Percentiles rank a stretch among this genome's conserved stretches.
phyloP scores from a whole-genome alignment of 2,797 vertebrate genomes.

The Scleropages formosus region DNA sequence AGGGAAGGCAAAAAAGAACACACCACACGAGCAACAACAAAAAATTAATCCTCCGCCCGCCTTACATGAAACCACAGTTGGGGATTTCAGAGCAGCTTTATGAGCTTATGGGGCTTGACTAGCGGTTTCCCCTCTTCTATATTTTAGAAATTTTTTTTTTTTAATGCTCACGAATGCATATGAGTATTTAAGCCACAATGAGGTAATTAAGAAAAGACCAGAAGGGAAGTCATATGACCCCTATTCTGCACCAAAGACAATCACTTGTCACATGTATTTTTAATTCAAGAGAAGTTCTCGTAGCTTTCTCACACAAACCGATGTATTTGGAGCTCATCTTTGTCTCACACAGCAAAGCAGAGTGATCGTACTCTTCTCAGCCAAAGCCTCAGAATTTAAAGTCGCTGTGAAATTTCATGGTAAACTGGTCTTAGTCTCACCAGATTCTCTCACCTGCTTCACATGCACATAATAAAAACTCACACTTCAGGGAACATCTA shows the following conservation, averaged over 20 bases:
- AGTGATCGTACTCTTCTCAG: too few species aligned
- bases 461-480: too few species aligned
- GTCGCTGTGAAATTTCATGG: too few species aligned
- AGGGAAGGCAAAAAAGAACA: background rate
- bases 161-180: conserved; percentile 3
- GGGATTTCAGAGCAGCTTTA: background rate
- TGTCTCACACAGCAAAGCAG: too few species aligned
- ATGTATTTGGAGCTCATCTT: too few species aligned
- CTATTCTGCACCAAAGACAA: background rate
- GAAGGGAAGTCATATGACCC: background rate
- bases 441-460: too few species aligned
- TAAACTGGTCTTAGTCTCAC: too few species aligned
- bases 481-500: too few species aligned
- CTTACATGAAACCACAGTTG: background rate
- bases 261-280: background rate
- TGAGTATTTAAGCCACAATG: background rate
- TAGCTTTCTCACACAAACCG: too few species aligned
- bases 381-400: too few species aligned
- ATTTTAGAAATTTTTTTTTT: background rate
- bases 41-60: background rate
- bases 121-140: background rate
- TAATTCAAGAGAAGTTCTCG: background rate
- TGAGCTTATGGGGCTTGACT: background rate
- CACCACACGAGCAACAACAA: background rate
- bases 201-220: background rate